phyloP scores from a whole-genome alignment of 2,797 vertebrate species.

The Euphonia xanthogaster region DNA sequence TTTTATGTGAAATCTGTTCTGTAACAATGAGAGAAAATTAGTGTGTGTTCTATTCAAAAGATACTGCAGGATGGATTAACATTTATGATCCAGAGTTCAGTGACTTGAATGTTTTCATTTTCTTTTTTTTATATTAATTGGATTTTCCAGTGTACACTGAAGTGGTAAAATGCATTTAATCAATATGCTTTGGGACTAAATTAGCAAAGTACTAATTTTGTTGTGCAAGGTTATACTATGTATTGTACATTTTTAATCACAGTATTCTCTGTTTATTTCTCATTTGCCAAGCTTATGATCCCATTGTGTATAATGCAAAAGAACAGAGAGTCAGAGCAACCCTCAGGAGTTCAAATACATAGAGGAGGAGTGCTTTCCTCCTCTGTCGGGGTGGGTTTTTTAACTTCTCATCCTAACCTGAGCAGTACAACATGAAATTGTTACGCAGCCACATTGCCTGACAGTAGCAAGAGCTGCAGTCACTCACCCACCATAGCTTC shows the following conservation, averaged over 20 bases:
- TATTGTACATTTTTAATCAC: conserved; percentile 70
- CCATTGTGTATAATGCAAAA: conserved; percentile 56
- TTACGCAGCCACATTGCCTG: not conserved
- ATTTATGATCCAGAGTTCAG: conserved; percentile 66
- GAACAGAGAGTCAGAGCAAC: conserved; percentile 44
- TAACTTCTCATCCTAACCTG: conserved; percentile 32
- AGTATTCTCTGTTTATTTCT: conserved; percentile 62
- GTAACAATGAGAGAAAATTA: conserved; percentile 69
- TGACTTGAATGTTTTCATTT: conserved; percentile 64
- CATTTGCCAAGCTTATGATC: conserved; percentile 55
- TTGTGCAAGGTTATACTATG: conserved; percentile 62
- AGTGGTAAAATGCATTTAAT: conserved; percentile 69
- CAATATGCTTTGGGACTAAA: conserved; percentile 71
- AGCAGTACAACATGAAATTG: not conserved
- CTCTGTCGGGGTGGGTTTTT: not conserved
- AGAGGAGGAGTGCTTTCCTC: conserved; percentile 8
- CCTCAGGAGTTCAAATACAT: conserved; percentile 24
- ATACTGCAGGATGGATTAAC: conserved; percentile 65
- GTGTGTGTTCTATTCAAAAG: conserved; percentile 41
- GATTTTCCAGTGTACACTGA: conserved; percentile 67
- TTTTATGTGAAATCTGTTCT: conserved; percentile 70
- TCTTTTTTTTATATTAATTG: conserved; percentile 71
- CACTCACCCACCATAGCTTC: not conserved
- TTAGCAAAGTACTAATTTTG: conserved; percentile 71
- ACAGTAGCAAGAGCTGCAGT: not conserved